Evolutionary conservation across 2,113 vertebrate genomes (phyloP).

Genomic region (Microtus ochrogaster): DNA sequence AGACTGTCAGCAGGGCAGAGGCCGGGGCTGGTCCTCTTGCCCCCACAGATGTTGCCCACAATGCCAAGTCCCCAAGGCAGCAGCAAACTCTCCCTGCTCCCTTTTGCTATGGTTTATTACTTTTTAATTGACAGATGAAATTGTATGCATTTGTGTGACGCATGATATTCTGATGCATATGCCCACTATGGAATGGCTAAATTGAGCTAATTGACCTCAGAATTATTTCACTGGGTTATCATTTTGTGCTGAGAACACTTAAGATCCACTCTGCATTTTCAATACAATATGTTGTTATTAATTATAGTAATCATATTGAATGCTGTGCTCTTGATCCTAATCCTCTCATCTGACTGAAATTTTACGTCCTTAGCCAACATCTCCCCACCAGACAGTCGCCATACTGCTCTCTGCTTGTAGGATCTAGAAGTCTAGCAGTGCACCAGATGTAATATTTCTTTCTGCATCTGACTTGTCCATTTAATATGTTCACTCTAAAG

Average conservation of each 20-base stretch:
- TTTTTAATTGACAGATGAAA: slow-evolving; percentile 12
- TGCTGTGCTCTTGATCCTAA: neutral
- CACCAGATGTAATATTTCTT: neutral
- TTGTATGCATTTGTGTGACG: neutral
- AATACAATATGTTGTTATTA: slow-evolving; percentile 6
- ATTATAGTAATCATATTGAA: neutral
- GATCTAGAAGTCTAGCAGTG: neutral
- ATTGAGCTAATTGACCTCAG: neutral
- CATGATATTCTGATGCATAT: neutral
- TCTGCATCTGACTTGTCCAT: neutral
- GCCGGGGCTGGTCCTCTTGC: neutral
- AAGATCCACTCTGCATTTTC: neutral
- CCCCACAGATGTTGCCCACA: neutral
- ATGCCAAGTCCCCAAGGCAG: neutral
- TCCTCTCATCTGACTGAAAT: neutral
- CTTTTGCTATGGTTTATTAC: neutral
- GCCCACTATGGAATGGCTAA: neutral
- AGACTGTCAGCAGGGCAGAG: neutral
- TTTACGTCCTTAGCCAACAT: neutral
- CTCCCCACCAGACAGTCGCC: neutral
- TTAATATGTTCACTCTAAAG: neutral
- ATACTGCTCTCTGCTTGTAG: neutral
- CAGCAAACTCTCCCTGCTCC: neutral
- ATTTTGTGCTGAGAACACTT: neutral
- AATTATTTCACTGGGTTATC: neutral